These are phyloP conservation scores for Vireo altiloquus DNA, from an alignment of 2,113 vertebrate species.

Conservation along the genomic window DNA sequence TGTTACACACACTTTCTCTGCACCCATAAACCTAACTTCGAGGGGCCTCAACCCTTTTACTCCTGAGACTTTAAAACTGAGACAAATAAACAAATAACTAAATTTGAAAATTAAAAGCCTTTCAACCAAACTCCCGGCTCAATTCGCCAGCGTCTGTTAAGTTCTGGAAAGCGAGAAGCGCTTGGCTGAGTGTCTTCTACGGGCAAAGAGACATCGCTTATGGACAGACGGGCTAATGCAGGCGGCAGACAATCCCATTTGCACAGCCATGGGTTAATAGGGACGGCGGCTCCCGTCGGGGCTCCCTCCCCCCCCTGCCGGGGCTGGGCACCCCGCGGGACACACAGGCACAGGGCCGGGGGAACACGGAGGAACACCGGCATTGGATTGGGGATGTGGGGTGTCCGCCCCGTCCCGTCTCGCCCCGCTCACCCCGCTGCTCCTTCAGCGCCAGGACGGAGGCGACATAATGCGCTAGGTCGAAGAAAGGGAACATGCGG, in stretches of 20 bases:
- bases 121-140: not conserved
- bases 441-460: constrained; percentile 86
- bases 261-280: accelerated
- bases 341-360: not conserved
- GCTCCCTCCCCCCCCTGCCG: not conserved
- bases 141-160: not conserved
- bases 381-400: not conserved
- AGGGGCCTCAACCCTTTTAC: not conserved
- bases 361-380: not conserved
- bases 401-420: not conserved
- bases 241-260: accelerated
- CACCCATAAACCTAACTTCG: not conserved
- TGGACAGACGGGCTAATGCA: accelerated
- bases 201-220: accelerated
- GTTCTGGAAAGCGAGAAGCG: not conserved
- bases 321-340: not conserved
- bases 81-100: not conserved
- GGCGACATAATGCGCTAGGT: constrained; percentile 88
- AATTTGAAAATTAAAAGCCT: accelerated
- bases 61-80: not conserved
- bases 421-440: constrained; percentile 82
- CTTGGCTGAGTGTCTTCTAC: not conserved
- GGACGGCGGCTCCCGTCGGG: not conserved
- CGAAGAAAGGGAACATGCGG: constrained; percentile 93
- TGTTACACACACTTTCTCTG: not conserved